Conservation (phyloP, 2,888 invertebrate genomes). For the Parascotia fuliginaria region DNA sequence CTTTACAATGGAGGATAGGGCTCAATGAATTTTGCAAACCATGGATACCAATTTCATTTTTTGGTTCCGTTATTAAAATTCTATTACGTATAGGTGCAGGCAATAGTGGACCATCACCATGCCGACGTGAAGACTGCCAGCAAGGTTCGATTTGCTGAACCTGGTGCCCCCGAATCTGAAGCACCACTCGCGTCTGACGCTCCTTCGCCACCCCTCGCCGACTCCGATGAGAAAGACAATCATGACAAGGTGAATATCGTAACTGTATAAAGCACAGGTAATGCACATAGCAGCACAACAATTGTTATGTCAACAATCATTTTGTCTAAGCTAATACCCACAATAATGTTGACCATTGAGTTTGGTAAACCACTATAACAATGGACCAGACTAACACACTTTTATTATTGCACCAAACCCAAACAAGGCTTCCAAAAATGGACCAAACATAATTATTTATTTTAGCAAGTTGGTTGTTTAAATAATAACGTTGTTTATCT, state of each 20-base stretch:
- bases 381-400: not conserved
- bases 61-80: not conserved
- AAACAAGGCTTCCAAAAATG: not conserved
- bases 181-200: constrained; percentile 78
- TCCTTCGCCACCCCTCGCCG: constrained; percentile 79
- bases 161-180: constrained; percentile 74
- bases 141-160: constrained; percentile 95
- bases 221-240: constrained; percentile 76
- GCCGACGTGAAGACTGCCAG: constrained; percentile 92
- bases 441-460: too few relatives aligned
- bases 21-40: not conserved
- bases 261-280: constrained; percentile 8
- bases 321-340: too few relatives aligned
- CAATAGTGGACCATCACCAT: constrained; percentile 96
- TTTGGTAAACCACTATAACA: not conserved
- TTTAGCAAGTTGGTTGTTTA: too few relatives aligned
- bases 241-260: constrained; percentile 81
- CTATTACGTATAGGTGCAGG: constrained; percentile 90
- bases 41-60: not conserved
- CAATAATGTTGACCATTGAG: too few relatives aligned
- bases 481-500: too few relatives aligned
- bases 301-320: not conserved
- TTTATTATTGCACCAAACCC: not conserved
- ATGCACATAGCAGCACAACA: constrained; percentile 12
- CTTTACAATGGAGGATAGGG: too few relatives aligned